phyloP scores from a whole-genome alignment of 1,140 invertebrate genomes.

The Megalonaias nervosa region DNA sequence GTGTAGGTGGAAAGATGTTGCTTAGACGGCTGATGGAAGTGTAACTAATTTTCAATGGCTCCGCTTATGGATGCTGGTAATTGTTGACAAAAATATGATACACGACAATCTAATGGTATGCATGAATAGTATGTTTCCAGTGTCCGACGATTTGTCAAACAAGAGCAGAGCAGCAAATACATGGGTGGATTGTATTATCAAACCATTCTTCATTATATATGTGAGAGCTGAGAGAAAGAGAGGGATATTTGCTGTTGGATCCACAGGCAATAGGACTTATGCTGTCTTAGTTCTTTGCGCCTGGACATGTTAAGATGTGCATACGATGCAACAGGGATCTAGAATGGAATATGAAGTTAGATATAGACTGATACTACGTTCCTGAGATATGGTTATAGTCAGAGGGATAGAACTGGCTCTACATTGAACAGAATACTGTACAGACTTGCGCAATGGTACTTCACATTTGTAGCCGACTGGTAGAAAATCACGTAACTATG shows the following conservation, averaged over 20 bases:
- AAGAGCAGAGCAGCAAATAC: slow-evolving; percentile 43
- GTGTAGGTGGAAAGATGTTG: too few relatives aligned
- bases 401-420: slow-evolving; percentile 33
- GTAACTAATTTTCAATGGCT: too few relatives aligned
- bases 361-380: slow-evolving; percentile 47
- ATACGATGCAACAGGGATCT: slow-evolving; percentile 32
- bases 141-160: not conserved
- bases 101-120: too few relatives aligned
- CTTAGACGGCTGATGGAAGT: too few relatives aligned
- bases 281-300: slow-evolving; percentile 53
- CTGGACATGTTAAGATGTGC: slow-evolving; percentile 43
- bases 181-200: slow-evolving; percentile 47
- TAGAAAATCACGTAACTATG: slow-evolving; percentile 1
- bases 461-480: slow-evolving; percentile 26
- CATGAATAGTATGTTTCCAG: too few relatives aligned
- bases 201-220: slow-evolving; percentile 43
- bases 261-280: slow-evolving; percentile 27
- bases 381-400: slow-evolving; percentile 46
- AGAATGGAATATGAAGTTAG: slow-evolving; percentile 37
- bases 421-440: slow-evolving; percentile 29
- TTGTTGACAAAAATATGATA: too few relatives aligned
- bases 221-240: slow-evolving; percentile 41
- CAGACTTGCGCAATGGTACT: slow-evolving; percentile 38
- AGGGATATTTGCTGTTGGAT: slow-evolving; percentile 49
- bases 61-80: too few relatives aligned